Conservation (phyloP, 2,797 vertebrate species). For the Poeciliopsis infans region DNA sequence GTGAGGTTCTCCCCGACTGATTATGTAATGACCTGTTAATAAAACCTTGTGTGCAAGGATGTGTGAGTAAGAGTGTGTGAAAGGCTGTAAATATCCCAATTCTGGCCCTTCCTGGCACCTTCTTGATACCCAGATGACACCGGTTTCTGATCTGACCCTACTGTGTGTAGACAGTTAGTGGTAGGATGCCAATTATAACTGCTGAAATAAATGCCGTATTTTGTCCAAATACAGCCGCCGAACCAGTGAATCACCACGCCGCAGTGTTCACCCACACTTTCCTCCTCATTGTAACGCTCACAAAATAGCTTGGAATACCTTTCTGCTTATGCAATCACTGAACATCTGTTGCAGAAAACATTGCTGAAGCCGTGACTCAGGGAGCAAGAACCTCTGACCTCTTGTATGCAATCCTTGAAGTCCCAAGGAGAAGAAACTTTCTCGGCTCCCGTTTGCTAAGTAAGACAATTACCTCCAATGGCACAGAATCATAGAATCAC, state of each 20-base stretch:
- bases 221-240: constrained; percentile 61
- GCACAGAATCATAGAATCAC: neutral
- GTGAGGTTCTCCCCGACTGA: constrained; percentile 16
- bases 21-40: constrained; percentile 38
- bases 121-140: constrained; percentile 29
- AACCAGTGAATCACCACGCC: constrained; percentile 59
- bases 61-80: neutral
- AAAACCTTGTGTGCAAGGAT: constrained; percentile 25
- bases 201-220: constrained; percentile 58
- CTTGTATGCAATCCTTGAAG: neutral
- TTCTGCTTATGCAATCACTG: constrained; percentile 45
- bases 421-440: neutral
- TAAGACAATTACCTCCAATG: neutral
- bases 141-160: constrained; percentile 26
- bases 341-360: constrained; percentile 37
- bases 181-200: constrained; percentile 62
- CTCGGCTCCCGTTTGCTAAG: neutral
- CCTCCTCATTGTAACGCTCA: constrained; percentile 49
- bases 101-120: neutral
- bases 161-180: constrained; percentile 48
- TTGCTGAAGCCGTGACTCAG: neutral
- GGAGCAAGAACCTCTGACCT: neutral
- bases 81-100: neutral
- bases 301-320: constrained; percentile 52
- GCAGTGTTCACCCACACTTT: constrained; percentile 54